Percentiles rank a stretch among this genome's conserved stretches.
These are phyloP conservation scores for Sarcophaga carnaria DNA, from an alignment of 2,888 invertebrate species.

Conservation along the genomic window DNA sequence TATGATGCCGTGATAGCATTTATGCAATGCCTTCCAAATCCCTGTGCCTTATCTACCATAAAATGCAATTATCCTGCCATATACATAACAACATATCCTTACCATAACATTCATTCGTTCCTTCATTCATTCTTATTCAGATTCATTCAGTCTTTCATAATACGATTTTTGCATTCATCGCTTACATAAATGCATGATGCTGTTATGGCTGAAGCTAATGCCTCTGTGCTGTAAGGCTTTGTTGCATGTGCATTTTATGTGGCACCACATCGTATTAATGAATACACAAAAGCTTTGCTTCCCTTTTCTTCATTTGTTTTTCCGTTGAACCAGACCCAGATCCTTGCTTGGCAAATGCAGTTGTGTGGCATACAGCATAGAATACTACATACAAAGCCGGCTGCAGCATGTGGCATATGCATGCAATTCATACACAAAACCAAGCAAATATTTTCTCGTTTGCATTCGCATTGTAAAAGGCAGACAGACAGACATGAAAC, in stretches of 20 bases:
- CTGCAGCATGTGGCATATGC: constrained; percentile 35
- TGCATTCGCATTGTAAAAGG: constrained; percentile 37
- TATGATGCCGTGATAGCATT: background rate
- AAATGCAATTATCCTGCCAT: constrained; percentile 44
- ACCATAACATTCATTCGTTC: constrained; percentile 9
- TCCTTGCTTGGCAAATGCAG: background rate
- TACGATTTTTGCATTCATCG: constrained; percentile 49
- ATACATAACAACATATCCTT: background rate
- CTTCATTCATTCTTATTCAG: background rate
- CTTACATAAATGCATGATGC: constrained; percentile 55
- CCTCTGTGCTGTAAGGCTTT: constrained; percentile 22
- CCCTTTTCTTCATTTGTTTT: background rate
- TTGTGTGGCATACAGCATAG: background rate
- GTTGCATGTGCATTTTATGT: constrained; percentile 51
- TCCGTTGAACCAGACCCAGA: background rate
- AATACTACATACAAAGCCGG: background rate
- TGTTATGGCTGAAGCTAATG: background rate
- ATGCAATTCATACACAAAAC: constrained; percentile 51
- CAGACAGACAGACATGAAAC: constrained; percentile 12
- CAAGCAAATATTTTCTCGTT: constrained; percentile 42
- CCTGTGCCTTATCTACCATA: constrained; percentile 30
- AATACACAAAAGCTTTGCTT: background rate
- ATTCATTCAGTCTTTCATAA: background rate
- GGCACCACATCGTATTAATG: background rate
- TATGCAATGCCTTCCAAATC: background rate